A percentile compares a stretch with the other conserved stretches of the same genome.
Conservation (phyloP, 2,113 vertebrate species). For the Nymphicus hollandicus region DNA sequence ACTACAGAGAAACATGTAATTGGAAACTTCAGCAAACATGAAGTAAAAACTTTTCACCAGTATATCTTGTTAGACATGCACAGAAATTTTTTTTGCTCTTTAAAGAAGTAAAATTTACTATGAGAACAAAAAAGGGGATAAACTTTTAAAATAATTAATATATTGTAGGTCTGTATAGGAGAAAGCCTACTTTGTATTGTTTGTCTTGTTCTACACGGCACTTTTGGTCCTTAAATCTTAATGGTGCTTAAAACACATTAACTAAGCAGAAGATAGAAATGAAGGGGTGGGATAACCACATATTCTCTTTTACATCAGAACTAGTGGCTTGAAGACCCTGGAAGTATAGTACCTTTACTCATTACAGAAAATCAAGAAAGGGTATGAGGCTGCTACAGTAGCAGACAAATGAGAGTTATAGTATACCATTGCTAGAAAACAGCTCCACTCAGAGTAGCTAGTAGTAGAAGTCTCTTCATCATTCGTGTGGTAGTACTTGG, state of each 20-base stretch:
- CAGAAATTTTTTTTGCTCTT: not conserved
- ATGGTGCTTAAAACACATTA: not conserved
- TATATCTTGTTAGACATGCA: not conserved
- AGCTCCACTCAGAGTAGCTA: not conserved
- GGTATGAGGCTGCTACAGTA: not conserved
- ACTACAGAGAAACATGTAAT: not conserved
- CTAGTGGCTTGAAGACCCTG: not conserved
- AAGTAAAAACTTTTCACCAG: not conserved
- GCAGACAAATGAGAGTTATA: not conserved
- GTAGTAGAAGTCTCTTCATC: not conserved
- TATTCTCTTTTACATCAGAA: not conserved
- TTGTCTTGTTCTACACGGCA: not conserved
- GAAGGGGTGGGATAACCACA: not conserved
- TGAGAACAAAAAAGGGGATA: not conserved
- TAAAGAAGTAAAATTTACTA: not conserved
- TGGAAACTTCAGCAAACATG: not conserved
- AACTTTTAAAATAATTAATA: not conserved
- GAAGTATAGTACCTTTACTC: not conserved
- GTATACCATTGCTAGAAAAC: not conserved
- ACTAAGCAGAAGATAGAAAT: not conserved
- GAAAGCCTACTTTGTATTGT: not conserved
- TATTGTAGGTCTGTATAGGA: not conserved
- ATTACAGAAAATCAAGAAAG: not conserved
- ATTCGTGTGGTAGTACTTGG: not conserved
- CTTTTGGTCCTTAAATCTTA: not conserved